Base-by-base conservation (phyloP, 2,797 vertebrate genomes). In the Brachymystax lenok region DNA sequence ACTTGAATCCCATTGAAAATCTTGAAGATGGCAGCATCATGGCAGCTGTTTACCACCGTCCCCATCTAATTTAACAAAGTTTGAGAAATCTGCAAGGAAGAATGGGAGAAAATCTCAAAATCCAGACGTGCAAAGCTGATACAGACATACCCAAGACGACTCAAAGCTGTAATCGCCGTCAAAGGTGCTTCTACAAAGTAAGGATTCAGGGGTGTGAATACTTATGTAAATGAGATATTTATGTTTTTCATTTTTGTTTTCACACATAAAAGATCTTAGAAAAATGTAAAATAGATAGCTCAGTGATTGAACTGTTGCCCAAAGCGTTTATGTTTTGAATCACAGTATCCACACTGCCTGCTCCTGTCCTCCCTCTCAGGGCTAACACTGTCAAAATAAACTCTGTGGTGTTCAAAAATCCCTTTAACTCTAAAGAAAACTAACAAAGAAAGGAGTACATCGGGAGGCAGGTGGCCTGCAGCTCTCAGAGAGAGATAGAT, bases 221-320 rank as follows among this genome's bases (percentile, higher is more conserved):
- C 40, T 46, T 46, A 46, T 46, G 40, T 46, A 46, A 46, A 46
- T 46, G 2, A 46, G 8, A 46, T 46, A 46, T 46, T 46, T 46
- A 10, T 46, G 10, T 46, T 12, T 46, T 12, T 12, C 8, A 46
- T 46, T 46, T 46, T 46, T 30, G 27, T 66, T 30, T 66, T 66
- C 64, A 66, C 27, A 66, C 14, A 2, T 4, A 3, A 80, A 84
- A 81, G 74, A 12, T 82, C 27, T 79, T 80, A 56, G 82, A 84
- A 83, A 85, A 82, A 59, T 79, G 33, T 71, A 79, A 52, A 69
- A 46, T 69, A n/a, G 3, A 24, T 14, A 40, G 4, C 28, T 21
- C 24, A 6, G 21, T 70, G 76, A 85, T 80, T 87, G 77, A 89
- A 84, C 71, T 64, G 40, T 52, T 80, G 77, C 77, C 77, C 80